Evolutionary conservation across 1,140 invertebrate species (phyloP).

Genomic region (Oryctes rhinoceros): DNA sequence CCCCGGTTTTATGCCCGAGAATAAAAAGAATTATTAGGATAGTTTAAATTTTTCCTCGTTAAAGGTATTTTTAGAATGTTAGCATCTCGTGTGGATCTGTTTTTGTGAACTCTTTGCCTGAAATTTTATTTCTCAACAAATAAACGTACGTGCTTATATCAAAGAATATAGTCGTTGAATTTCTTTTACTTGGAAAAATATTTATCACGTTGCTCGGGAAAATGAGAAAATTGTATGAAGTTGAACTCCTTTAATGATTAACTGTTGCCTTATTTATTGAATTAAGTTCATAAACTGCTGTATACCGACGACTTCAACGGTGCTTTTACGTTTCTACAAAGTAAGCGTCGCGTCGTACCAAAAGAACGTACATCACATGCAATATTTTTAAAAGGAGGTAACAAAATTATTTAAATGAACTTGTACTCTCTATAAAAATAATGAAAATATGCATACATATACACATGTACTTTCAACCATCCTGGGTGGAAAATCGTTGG

Average conservation of each 20-base stretch:
- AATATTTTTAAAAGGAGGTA: no score
- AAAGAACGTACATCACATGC: no score
- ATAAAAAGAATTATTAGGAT: constrained; percentile 21
- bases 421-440: no score
- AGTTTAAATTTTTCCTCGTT: constrained; percentile 7
- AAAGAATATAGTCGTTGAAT: neutral
- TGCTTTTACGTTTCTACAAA: neutral
- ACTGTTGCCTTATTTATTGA: no score
- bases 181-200: neutral
- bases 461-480: no score
- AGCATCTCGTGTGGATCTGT: constrained; percentile 3
- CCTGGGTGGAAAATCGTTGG: no score
- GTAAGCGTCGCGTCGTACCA: no score
- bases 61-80: neutral
- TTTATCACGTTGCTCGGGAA: neutral
- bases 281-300: no score
- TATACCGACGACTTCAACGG: neutral
- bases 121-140: constrained; percentile 5
- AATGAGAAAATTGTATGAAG: neutral
- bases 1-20: constrained; percentile 1
- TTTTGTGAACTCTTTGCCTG: constrained; percentile 1
- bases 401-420: no score
- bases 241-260: no score
- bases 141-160: neutral
- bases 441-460: no score